phyloP scores from a whole-genome alignment of 2,888 invertebrate species.

The Clostera curtula region DNA sequence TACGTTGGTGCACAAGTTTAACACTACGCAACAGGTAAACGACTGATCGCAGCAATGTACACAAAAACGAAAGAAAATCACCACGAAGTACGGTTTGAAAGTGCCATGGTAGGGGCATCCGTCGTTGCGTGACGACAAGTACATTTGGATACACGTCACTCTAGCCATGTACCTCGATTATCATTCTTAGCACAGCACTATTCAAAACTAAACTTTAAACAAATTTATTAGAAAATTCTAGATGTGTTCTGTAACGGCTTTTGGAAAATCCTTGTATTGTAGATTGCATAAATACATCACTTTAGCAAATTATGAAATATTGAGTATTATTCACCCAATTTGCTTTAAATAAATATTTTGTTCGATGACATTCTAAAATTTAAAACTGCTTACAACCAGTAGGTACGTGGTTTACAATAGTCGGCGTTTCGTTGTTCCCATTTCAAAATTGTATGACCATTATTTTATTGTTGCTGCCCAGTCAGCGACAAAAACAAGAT shows the following conservation, averaged over 20 bases:
- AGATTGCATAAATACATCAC: too few species aligned
- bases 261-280: too few species aligned
- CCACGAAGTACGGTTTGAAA: slow-evolving; percentile 33
- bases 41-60: slow-evolving; percentile 32
- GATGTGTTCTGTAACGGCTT: too few species aligned
- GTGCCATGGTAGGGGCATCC: slow-evolving; percentile 53
- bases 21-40: slow-evolving; percentile 27
- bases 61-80: slow-evolving; percentile 27
- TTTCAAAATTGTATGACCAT: slow-evolving; percentile 24
- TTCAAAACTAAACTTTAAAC: too few species aligned
- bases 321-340: too few species aligned
- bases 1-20: slow-evolving; percentile 47
- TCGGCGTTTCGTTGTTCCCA: slow-evolving; percentile 24
- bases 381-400: not conserved
- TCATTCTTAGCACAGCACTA: slow-evolving; percentile 40
- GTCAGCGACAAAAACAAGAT: slow-evolving; percentile 28
- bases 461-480: slow-evolving; percentile 26
- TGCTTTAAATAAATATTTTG: too few species aligned
- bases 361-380: too few species aligned
- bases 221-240: too few species aligned
- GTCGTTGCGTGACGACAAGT: slow-evolving; percentile 58
- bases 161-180: slow-evolving; percentile 49
- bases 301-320: too few species aligned
- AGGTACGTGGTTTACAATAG: slow-evolving; percentile 5
- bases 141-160: slow-evolving; percentile 45